Evolutionary conservation across 2,797 vertebrate species (phyloP).

Genomic region (Falco naumanni): DNA sequence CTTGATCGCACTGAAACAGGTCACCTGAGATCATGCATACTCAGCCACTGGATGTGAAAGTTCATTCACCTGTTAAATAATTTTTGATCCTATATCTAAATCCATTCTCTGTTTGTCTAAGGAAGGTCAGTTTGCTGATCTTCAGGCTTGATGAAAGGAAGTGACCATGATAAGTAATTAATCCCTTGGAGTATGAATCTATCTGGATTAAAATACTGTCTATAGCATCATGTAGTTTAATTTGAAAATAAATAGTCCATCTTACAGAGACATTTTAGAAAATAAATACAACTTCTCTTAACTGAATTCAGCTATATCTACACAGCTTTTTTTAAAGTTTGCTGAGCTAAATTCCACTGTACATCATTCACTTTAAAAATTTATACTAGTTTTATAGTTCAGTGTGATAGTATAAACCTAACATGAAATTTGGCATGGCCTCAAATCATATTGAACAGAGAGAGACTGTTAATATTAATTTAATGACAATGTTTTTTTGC

Average conservation of each 20-base stretch:
- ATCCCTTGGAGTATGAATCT: not conserved
- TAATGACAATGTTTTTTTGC: not conserved
- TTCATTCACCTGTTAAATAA: not conserved
- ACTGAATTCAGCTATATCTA: not conserved
- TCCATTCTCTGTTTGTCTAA: not conserved
- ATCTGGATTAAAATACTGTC: not conserved
- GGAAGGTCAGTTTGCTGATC: not conserved
- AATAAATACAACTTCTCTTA: not conserved
- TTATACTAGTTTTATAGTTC: not conserved
- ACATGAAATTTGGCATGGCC: not conserved
- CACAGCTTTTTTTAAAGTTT: not conserved
- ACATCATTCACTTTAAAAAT: not conserved
- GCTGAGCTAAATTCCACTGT: not conserved
- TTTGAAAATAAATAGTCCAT: not conserved
- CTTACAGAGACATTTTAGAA: not conserved
- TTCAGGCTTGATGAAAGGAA: not conserved
- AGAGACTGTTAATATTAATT: not conserved
- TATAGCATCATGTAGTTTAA: not conserved
- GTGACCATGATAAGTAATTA: not conserved
- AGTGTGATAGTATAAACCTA: not conserved
- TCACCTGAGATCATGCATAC: not conserved
- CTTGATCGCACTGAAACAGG: not conserved
- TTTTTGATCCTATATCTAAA: not conserved
- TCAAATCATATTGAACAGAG: constrained; percentile 59
- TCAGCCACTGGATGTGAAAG: not conserved